Evolutionary conservation across 2,888 invertebrate species (phyloP), one percentile per base, ranked within the genome.

Genomic region (Aporophyla nigra): DNA sequence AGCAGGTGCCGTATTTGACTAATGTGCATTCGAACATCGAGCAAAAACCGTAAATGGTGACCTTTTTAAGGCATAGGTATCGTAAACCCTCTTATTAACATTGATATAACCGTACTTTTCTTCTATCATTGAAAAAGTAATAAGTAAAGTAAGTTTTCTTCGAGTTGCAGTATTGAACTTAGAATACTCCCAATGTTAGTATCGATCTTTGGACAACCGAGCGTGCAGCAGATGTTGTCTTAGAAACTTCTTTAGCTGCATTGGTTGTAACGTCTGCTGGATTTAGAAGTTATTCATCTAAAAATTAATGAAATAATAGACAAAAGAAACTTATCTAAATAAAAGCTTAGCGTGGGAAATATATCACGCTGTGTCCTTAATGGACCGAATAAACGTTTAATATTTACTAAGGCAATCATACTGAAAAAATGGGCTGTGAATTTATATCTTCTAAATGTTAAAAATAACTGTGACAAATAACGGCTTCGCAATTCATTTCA

Each of bases 401-500:
- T 54, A n/a, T 16, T 14, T 21, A 54, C 71, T 21, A n/a, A 66
- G 46, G 43, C 24, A 27, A 59, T 70, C 53, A 9, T 21, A 53
- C 24, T n/a, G n/a, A 51, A 74, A 66, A 70, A 70, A 62, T 56
- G 16, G 5, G 12, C 56, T 63, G 16, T 62, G 53, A 67, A 33
- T 43, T 68, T 73, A 33, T 65, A 56, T 59, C 27, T 40, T 65
- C 27, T 40, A 58, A 40, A 46, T 16, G 21, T 33, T 61, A 58
- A 63, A 74, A 71, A 72, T 67, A 70, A 54, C 61, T 12, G 51
- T 65, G 68, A 59, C 21, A 71, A 54, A 75, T 65, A 69, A 58
- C 63, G 51, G 33, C 58, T 82, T 24, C 43, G 67, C 63, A 75
- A 65, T 75, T 78, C 33, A 63, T 75, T 78, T 24, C 51, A 58